Evolutionary conservation across 2,113 vertebrate genomes (phyloP), one percentile per base, ranked within the genome.

Genomic region (Cheirogaleus medius): DNA sequence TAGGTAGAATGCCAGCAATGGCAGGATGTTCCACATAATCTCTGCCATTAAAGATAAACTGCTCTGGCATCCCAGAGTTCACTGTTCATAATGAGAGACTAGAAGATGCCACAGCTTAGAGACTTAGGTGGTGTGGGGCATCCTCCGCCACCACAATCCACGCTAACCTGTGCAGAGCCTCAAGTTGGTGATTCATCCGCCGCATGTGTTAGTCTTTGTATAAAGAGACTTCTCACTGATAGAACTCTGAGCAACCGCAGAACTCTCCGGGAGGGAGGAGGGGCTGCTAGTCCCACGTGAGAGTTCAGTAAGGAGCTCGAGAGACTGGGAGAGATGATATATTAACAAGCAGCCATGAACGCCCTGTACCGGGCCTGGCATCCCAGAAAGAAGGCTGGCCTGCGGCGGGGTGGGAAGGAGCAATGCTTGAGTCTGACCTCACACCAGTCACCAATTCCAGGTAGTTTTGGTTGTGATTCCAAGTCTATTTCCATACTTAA

Each of bases 91-190:
- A 17, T 13, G 23, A 71, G 20, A 58, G 14, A 6, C 18, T 27
- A 23, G 23, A 20, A 78, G 20, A 60, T 8, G 5, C 8, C 3
- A 20, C 29, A 34, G 12, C 39, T 27, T 7, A 34, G 47, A 17
- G 8, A 0, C 18, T 9, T 25, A 18, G 2, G 21, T 11, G 0
- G 15, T 1, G 0, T 6, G 29, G 3, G 20, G 17, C 21, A 10
- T 37, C 34, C 1, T 13, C 63, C 11, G 29, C 15, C 21, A 32
- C 14, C 5, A 8, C 1, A 1, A 6, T 54, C 23, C 7, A 1
- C 2, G 6, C 9, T 49, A 4, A 21, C 8, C 9, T 13, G 0
- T 2, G 4, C 18, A 83, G 17, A 39, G 39, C 12, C 4, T 7
- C 6, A 0, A 44, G 29, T 5, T 5, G 37, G 5, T 39, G 23